Conservation (phyloP, 2,888 invertebrate species). For the Tinea pellionella region DNA sequence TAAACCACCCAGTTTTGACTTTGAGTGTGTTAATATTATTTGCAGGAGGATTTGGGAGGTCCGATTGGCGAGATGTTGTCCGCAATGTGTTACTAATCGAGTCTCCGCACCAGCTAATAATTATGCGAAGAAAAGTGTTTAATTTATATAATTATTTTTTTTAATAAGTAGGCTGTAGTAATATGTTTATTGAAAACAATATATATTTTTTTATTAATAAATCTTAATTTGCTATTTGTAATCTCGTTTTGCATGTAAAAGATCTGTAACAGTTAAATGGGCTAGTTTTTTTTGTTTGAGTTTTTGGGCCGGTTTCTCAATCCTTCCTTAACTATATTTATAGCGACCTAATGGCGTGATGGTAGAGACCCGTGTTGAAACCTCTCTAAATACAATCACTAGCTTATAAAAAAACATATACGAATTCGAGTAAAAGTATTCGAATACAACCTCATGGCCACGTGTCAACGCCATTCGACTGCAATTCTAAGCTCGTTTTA, state of each 20-base stretch:
- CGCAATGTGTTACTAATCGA: conserved; percentile 70
- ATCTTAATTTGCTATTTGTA: conserved; percentile 12
- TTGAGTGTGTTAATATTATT: conserved; percentile 49
- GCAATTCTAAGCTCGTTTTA: too few relatives aligned
- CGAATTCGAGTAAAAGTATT: too few relatives aligned
- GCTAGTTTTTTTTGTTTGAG: conserved; percentile 40
- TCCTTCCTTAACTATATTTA: too few relatives aligned
- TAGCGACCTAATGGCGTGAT: too few relatives aligned
- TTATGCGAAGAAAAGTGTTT: conserved; percentile 32
- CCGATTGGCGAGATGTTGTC: conserved; percentile 75
- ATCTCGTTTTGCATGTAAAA: conserved; percentile 21
- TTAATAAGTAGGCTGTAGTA: not conserved
- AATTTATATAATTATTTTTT: not conserved
- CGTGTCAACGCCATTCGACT: too few relatives aligned
- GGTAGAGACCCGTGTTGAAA: too few relatives aligned
- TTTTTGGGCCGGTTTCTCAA: too few relatives aligned
- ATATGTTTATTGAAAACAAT: conserved; percentile 5
- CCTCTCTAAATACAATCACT: too few relatives aligned
- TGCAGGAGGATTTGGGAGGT: conserved; percentile 77
- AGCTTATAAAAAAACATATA: too few relatives aligned
- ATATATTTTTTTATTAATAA: conserved; percentile 9
- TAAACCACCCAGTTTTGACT: not conserved
- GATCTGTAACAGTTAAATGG: conserved; percentile 36
- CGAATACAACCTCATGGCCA: too few relatives aligned
- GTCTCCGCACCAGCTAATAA: conserved; percentile 22